Evolutionary conservation across 2,797 vertebrate genomes (phyloP).

Genomic region (Meda fulgida): DNA sequence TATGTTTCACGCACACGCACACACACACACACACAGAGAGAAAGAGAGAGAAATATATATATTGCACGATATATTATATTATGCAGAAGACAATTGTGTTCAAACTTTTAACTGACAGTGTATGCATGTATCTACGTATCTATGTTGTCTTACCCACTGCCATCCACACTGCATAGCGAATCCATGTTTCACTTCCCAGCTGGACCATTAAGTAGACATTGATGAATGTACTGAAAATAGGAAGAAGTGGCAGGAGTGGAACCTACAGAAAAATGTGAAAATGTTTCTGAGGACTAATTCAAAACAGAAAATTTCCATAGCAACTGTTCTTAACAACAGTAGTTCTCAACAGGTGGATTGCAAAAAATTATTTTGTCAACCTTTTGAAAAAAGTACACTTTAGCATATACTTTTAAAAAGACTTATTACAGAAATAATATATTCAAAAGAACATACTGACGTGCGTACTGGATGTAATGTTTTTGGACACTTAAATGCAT

Average conservation of each 20-base stretch:
- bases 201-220: constrained; percentile 74
- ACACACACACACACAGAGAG: no score
- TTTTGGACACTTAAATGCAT: background rate
- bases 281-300: background rate
- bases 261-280: constrained; percentile 64
- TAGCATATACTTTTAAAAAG: background rate
- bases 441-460: background rate
- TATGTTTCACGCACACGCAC: constrained; percentile 55
- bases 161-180: constrained; percentile 77
- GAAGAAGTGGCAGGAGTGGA: constrained; percentile 76
- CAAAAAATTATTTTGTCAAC: background rate
- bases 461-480: background rate
- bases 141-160: constrained; percentile 66
- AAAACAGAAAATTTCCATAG: background rate
- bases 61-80: background rate
- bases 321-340: background rate
- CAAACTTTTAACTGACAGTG: background rate
- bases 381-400: background rate
- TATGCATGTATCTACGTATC: background rate
- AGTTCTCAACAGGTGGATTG: background rate
- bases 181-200: constrained; percentile 70
- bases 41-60: background rate
- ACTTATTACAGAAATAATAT: background rate
- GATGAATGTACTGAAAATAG: constrained; percentile 71
- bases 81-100: background rate